Evolutionary conservation across 2,888 invertebrate genomes (phyloP), one percentile per base, ranked within the genome.

Genomic region (Drosophila merina): DNA sequence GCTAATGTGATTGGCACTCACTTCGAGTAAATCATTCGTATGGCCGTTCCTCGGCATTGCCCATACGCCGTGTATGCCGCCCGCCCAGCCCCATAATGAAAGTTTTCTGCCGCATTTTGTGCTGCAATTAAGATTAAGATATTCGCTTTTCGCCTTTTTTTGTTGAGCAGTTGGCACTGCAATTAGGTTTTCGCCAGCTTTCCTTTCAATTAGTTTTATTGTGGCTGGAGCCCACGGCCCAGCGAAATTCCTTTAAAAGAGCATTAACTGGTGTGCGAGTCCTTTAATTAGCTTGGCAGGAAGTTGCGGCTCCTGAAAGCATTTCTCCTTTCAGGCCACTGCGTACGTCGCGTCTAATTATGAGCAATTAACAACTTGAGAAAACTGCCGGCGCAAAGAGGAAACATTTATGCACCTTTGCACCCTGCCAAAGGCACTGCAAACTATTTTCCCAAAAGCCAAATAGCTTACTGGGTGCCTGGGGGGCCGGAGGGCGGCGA

Each of bases 261-360:
- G 55, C 57, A 59, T 68, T 68, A 69, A 66, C 57, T 74, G 52
- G 52, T n/a, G 54, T 20, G 59, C 63, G 62, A 64, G 85, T 86
- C 79, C 79, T 83, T 82, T 86, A 88, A 88, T 84, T 88, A 86
- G 83, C 77, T 57, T 71, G 57, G 38, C 68, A 72, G 74, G 68
- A 83, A 71, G 75, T 71, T 60, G 64, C 54, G 57, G 62, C 49
- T 40, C 55, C 57, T 57, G 49, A 50, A 62, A 52, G 59, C 74
- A 49, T 64, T 72, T 48, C 56, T 47, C 42, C 51, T 72, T 64
- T 59, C 64, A 51, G 72, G 55, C 42, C 64, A 63, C 52, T 71
- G 69, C 52, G 52, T 72, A 62, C 51, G 49, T 40, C 70, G 62
- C 36, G 50, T 70, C 72, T 70, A 72, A 70, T 70, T 70, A 70